These are phyloP conservation scores for Polia nebulosa DNA, from an alignment of 2,888 invertebrate species.

Conservation along the genomic window DNA sequence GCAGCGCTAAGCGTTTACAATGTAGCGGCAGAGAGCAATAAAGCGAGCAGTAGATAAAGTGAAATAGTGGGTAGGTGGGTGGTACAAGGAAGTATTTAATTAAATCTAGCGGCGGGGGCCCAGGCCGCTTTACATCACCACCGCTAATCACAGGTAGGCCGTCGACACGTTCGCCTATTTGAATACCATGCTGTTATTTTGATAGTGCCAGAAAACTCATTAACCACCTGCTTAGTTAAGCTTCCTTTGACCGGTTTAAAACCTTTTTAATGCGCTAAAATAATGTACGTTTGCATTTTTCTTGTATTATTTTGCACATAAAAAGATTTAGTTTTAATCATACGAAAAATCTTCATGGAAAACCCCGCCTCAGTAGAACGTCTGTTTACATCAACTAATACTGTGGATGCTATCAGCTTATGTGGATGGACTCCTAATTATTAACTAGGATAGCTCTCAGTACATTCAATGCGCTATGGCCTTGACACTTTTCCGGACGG, in stretches of 20 bases:
- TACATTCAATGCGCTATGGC: background rate
- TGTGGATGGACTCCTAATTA: background rate
- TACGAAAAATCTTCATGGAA: background rate
- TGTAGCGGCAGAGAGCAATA: slow-evolving; percentile 77
- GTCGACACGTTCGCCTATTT: slow-evolving; percentile 84
- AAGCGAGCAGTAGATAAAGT: slow-evolving; percentile 80
- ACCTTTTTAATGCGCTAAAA: slow-evolving; percentile 24
- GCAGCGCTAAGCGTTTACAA: slow-evolving; percentile 67
- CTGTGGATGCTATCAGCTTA: background rate
- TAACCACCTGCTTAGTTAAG: slow-evolving; percentile 66
- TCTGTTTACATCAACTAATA: background rate
- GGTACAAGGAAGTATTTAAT: slow-evolving; percentile 88
- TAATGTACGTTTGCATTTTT: slow-evolving; percentile 6
- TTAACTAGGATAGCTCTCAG: background rate
- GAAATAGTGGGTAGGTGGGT: slow-evolving; percentile 84
- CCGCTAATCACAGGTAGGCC: slow-evolving; percentile 88
- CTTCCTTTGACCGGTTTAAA: slow-evolving; percentile 41
- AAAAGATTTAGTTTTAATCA: background rate
- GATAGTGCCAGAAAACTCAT: slow-evolving; percentile 77
- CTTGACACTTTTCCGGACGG: too few species aligned
- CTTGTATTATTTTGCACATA: background rate
- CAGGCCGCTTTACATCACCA: slow-evolving; percentile 83
- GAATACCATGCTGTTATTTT: slow-evolving; percentile 82
- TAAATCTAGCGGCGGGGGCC: slow-evolving; percentile 85
- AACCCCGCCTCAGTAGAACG: background rate